Conservation (phyloP, 2,113 vertebrate genomes). For the Mastomys natalensis region DNA sequence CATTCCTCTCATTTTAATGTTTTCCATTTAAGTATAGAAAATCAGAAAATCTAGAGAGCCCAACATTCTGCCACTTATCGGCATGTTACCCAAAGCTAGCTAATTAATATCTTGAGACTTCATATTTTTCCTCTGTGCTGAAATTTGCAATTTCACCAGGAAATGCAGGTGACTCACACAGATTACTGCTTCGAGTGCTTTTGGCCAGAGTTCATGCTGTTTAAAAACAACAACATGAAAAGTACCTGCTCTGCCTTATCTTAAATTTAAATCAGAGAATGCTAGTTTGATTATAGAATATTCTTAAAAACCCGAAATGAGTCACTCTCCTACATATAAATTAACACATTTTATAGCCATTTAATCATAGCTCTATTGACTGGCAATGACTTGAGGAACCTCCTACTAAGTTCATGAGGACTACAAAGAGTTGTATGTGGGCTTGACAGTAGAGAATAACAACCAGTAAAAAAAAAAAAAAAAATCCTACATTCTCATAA, state of each 20-base stretch:
- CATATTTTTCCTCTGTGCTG: neutral
- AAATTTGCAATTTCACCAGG: constrained; percentile 46
- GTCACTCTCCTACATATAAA: constrained; percentile 11
- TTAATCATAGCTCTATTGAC: constrained; percentile 69
- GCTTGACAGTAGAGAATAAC: constrained; percentile 14
- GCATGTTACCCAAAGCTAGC: neutral
- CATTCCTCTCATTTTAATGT: constrained; percentile 22
- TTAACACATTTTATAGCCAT: constrained; percentile 57
- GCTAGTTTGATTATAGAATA: constrained; percentile 53
- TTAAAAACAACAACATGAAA: constrained; percentile 70
- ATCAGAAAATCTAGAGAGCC: constrained; percentile 19
- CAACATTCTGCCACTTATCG: constrained; percentile 50
- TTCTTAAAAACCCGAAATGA: constrained; percentile 9
- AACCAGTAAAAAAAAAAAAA: neutral
- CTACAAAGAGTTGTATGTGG: neutral
- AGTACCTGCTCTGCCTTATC: constrained; percentile 60
- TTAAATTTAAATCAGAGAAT: constrained; percentile 71
- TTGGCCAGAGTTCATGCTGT: constrained; percentile 51
- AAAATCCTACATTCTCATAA: neutral
- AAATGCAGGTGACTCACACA: constrained; percentile 49
- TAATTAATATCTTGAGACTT: constrained; percentile 68
- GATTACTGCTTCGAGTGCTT: constrained; percentile 53
- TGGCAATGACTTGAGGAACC: neutral
- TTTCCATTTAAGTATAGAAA: constrained; percentile 46
- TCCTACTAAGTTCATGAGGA: neutral